Evolutionary conservation across 2,113 vertebrate species (phyloP).

Genomic region (Lagopus leucura): DNA sequence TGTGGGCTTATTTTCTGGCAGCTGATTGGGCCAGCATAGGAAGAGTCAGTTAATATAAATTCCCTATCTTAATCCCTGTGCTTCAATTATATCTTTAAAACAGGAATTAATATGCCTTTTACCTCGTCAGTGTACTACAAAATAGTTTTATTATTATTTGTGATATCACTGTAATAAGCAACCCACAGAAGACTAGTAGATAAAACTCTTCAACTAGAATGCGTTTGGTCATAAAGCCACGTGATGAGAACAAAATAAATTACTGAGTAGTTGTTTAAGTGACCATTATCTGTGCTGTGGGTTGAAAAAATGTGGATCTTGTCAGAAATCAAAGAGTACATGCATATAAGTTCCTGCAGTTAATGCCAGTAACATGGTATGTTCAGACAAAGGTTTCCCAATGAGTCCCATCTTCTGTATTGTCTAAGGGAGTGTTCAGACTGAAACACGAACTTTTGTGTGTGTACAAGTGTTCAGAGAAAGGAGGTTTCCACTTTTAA

Average conservation of each 20-base stretch:
- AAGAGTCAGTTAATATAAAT: background rate
- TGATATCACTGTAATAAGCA: background rate
- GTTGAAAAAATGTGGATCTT: background rate
- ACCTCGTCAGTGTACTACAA: background rate
- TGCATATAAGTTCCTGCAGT: fast-evolving
- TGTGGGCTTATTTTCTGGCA: background rate
- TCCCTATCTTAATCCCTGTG: background rate
- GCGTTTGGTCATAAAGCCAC: background rate
- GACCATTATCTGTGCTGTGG: background rate
- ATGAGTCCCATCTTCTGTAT: background rate
- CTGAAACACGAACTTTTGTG: background rate
- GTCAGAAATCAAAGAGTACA: background rate
- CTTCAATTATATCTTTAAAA: background rate
- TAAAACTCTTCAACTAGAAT: background rate
- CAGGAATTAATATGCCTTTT: background rate
- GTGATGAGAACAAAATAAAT: background rate
- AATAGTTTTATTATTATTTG: background rate
- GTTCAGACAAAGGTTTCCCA: background rate
- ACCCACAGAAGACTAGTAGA: background rate
- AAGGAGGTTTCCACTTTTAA: background rate
- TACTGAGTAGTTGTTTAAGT: background rate
- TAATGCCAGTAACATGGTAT: background rate
- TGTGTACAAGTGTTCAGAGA: background rate
- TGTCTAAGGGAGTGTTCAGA: background rate
- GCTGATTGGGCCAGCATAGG: background rate